Percentiles rank a stretch among this genome's conserved stretches.
phyloP scores from a whole-genome alignment of 2,113 vertebrate genomes.

The Brachyhypopomus occidentalis region DNA sequence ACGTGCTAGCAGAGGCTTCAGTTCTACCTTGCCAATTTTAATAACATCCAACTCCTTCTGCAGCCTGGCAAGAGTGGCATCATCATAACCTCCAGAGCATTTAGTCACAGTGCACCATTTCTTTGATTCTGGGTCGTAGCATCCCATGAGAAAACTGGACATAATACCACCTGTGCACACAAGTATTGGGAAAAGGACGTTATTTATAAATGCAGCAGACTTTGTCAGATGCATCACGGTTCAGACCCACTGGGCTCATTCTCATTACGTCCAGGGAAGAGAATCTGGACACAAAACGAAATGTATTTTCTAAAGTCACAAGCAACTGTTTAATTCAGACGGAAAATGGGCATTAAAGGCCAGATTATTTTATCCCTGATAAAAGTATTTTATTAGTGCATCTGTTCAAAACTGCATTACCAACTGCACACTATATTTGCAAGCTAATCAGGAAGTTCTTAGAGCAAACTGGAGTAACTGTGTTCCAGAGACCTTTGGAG shows the following conservation, averaged over 20 bases:
- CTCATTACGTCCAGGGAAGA: no score
- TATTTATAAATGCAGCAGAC: no score
- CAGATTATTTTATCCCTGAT: no score
- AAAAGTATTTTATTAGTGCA: no score
- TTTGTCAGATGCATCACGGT: no score
- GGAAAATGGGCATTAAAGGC: no score
- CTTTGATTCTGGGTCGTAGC: constrained; percentile 86
- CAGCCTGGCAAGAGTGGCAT: constrained; percentile 87
- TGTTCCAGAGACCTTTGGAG: constrained; percentile 82
- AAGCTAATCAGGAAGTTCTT: neutral
- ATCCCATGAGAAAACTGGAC: constrained; percentile 99
- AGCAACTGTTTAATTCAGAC: no score
- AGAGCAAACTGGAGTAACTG: neutral
- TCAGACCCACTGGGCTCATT: no score
- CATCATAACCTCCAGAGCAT: constrained; percentile 92
- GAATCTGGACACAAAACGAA: no score
- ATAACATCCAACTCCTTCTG: constrained; percentile 95
- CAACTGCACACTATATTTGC: neutral
- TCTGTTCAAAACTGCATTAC: neutral
- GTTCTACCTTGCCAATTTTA: constrained; percentile 96
- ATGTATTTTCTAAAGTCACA: no score
- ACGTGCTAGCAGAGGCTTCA: neutral
- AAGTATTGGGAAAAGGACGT: neutral
- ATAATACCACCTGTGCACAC: constrained; percentile 89
- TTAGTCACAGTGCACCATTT: constrained; percentile 99